Evolutionary conservation across 1,140 invertebrate genomes (phyloP).

Genomic region (Trichonephila clavata): DNA sequence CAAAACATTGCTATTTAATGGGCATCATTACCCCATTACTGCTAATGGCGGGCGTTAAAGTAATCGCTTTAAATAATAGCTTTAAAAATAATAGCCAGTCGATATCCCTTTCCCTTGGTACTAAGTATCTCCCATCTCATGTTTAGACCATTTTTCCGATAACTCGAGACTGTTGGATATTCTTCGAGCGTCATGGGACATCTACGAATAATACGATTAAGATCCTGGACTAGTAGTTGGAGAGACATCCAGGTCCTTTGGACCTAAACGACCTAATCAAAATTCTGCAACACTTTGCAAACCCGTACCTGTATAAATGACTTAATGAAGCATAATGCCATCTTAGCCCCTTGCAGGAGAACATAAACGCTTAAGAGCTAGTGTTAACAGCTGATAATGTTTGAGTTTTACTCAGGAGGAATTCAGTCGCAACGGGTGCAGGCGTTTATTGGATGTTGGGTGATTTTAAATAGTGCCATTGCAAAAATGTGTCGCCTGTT

Average conservation of each 20-base stretch:
- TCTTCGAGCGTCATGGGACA: slow-evolving; percentile 20
- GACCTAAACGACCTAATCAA: slow-evolving; percentile 63
- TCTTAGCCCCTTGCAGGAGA: neutral
- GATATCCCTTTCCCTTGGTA: slow-evolving; percentile 45
- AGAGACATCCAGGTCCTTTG: slow-evolving; percentile 21
- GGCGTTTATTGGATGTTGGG: slow-evolving; percentile 49
- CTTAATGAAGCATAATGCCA: slow-evolving; percentile 66
- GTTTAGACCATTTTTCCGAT: slow-evolving; percentile 1
- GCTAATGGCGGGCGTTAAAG: slow-evolving; percentile 61
- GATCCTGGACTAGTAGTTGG: slow-evolving; percentile 10
- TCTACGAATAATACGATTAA: slow-evolving; percentile 48
- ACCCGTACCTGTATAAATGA: slow-evolving; percentile 48
- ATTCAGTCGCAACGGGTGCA: neutral
- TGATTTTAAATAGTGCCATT: slow-evolving; percentile 53
- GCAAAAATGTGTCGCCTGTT: slow-evolving; percentile 37
- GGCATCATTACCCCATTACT: slow-evolving; percentile 54
- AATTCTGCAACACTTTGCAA: slow-evolving; percentile 55
- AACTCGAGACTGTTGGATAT: slow-evolving; percentile 22
- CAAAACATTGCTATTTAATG: slow-evolving; percentile 65
- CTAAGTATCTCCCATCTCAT: slow-evolving; percentile 12
- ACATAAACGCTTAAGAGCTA: slow-evolving; percentile 55
- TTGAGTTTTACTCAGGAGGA: neutral
- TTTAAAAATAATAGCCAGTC: slow-evolving; percentile 59
- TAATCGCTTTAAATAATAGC: slow-evolving; percentile 62
- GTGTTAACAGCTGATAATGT: slow-evolving; percentile 62